These are phyloP conservation scores for Trichosurus vulpecula DNA, from an alignment of 2,797 vertebrate genomes.

Conservation along the genomic window DNA sequence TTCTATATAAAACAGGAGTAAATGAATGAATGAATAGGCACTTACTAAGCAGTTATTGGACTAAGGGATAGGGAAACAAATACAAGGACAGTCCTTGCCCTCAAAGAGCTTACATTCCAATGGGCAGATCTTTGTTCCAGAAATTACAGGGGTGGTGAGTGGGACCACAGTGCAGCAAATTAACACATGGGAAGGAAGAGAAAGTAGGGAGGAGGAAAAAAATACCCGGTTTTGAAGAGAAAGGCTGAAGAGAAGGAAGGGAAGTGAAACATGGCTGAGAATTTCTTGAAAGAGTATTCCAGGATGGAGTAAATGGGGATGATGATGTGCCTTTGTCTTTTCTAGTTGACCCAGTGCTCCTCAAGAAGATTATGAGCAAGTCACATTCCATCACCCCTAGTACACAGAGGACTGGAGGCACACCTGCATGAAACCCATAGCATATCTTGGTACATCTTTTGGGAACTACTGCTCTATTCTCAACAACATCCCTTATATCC, in stretches of 20 bases:
- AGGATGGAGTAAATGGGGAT: neutral
- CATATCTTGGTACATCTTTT: neutral
- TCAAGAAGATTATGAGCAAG: neutral
- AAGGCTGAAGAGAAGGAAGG: neutral
- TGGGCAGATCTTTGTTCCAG: neutral
- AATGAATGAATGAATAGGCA: neutral
- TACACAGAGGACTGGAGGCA: neutral
- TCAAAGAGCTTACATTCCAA: neutral
- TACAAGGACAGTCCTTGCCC: neutral
- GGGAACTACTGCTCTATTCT: neutral
- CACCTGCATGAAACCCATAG: neutral
- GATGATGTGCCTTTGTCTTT: neutral
- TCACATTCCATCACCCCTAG: too few relatives aligned
- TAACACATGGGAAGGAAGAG: neutral
- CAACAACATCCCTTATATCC: neutral
- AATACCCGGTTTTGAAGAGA: neutral
- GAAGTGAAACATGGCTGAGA: neutral
- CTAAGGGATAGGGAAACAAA: too few relatives aligned
- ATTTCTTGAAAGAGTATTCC: neutral
- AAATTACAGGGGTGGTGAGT: neutral
- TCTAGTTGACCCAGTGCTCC: neutral
- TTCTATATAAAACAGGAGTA: neutral
- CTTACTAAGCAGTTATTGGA: too few relatives aligned
- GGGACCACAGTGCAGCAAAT: neutral
- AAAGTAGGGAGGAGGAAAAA: neutral